Evolutionary conservation across 1,140 invertebrate species (phyloP), one percentile per base, ranked within the genome.

Genomic region (Onthophagus taurus): DNA sequence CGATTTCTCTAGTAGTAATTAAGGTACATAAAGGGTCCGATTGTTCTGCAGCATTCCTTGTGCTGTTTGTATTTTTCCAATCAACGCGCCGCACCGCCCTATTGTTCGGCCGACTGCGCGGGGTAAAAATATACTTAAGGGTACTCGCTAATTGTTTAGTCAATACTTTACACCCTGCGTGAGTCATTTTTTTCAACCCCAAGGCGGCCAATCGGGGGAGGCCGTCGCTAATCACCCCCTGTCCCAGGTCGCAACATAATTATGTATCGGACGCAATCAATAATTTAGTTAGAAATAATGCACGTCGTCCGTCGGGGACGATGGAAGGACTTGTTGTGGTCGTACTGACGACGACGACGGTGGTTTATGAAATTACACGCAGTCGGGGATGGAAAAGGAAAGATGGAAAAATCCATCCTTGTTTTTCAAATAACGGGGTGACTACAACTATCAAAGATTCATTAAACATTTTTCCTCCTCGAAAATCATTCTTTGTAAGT

Each of bases 81-180:
- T 37, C 35, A 21, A 9, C 35, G 44, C 16, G 7, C 11, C 16
- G 26, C 42, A n/a, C n/a, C n/a, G n/a, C n/a, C n/a, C n/a, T n/a
- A n/a, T n/a, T n/a, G n/a, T n/a, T n/a, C n/a, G n/a, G n/a, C n/a
- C n/a, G n/a, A n/a, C n/a, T n/a, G n/a, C n/a, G 34, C 35, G 24
- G 31, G 13, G 35, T 37, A 31, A 50, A 53, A 42, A 49, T 47
- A 45, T 45, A 53, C 45, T 50, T 50, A 50, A 50, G 45, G 52
- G 47, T 53, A 59, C 54, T 29, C 58, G 57, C 61, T 65, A 65
- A 65, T 65, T 65, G 63, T 64, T 63, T 65, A 63, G 60, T 65
- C 63, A 63, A 64, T 65, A 63, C 61, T 60, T 65, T 65, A 65
- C 61, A 64, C 63, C 60, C 63, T 60, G 60, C 60, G 63, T 64